phyloP scores from a whole-genome alignment of 2,888 invertebrate genomes.

The Agrotis clavis region DNA sequence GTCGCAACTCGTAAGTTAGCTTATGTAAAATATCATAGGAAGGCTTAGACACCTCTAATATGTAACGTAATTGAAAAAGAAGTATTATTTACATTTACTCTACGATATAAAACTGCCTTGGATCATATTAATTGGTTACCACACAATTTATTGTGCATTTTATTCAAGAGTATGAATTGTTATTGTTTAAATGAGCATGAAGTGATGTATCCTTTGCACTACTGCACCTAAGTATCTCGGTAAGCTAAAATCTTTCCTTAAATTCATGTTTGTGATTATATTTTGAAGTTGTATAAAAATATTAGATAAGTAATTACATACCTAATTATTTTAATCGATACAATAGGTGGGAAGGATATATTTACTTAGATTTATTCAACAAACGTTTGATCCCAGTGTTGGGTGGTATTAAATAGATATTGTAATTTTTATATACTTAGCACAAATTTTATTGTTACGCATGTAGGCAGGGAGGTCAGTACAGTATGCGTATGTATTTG shows the following conservation, averaged over 20 bases:
- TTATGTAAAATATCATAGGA: slow-evolving; percentile 75
- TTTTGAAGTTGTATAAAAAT: slow-evolving; percentile 29
- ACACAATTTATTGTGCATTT: slow-evolving; percentile 53
- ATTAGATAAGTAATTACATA: slow-evolving; percentile 28
- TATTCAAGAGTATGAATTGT: slow-evolving; percentile 58
- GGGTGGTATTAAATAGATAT: slow-evolving; percentile 52
- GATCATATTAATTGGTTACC: slow-evolving; percentile 64
- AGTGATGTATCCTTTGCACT: slow-evolving; percentile 43
- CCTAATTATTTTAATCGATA: slow-evolving; percentile 33
- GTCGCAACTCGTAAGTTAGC: slow-evolving; percentile 77
- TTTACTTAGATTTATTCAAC: slow-evolving; percentile 38
- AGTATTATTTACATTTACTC: slow-evolving; percentile 80
- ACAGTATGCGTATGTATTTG: slow-evolving; percentile 51
- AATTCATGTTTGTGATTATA: slow-evolving; percentile 21
- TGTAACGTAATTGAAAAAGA: slow-evolving; percentile 71
- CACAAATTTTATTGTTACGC: slow-evolving; percentile 60
- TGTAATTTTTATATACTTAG: slow-evolving; percentile 59
- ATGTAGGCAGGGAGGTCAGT: slow-evolving; percentile 13
- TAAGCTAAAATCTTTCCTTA: slow-evolving; percentile 15
- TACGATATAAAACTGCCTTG: slow-evolving; percentile 67
- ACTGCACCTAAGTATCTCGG: slow-evolving; percentile 39
- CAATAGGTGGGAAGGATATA: slow-evolving; percentile 35
- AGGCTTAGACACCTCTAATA: slow-evolving; percentile 64
- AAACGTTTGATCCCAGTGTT: slow-evolving; percentile 59
- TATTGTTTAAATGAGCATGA: slow-evolving; percentile 44